Base-by-base conservation (phyloP, 1,140 invertebrate species). In the Diorhabda carinulata region DNA sequence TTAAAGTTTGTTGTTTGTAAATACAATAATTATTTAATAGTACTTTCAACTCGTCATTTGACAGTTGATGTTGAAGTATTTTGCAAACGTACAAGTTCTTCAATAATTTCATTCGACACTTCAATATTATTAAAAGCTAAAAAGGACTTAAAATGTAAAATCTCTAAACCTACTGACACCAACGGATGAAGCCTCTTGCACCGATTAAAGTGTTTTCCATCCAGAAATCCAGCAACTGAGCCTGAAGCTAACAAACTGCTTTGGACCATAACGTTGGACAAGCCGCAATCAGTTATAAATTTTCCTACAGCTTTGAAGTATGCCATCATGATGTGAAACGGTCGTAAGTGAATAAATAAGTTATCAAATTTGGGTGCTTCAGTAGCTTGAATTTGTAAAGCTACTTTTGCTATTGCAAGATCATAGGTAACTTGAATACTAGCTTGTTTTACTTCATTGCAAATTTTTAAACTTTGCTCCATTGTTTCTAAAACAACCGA, bases 261-360 rank as follows among this genome's bases (percentile, higher is more conserved):
- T 56, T 82, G 74, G 40, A 77, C 73, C 66, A 82, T 74, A 4
- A 82, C 71, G 40, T 76, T 57, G 8, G 79, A 61, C 70, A 80
- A 72, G 10, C 80, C 81, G 68, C 76, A 81, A 9, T 77, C 77
- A 68, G 64, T 63, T 8, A 81, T 78, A 68, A 71, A 67, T 45
- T 80, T 73, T 59, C 69, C 71, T 9, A 80, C 68, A 6, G 78
- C 70, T 9, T 74, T 57, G 25, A 25, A 25, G 25, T 25, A 25
- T 25, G 25, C 25, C 25, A 25, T 25, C 25, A 25, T 25, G 25
- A 25, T 25, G 25, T 25, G 25, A 1, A 25, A 25, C 25, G 25
- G 25, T 25, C 25, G 1, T 25, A 25, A 25, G 25, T 25, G 25
- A 25, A 25, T 25, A 25, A 25, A 25, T 25, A 25, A 25, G 25